These are phyloP conservation scores for Myotis yumanensis DNA, from an alignment of 2,113 vertebrate species.

Conservation along the genomic window DNA sequence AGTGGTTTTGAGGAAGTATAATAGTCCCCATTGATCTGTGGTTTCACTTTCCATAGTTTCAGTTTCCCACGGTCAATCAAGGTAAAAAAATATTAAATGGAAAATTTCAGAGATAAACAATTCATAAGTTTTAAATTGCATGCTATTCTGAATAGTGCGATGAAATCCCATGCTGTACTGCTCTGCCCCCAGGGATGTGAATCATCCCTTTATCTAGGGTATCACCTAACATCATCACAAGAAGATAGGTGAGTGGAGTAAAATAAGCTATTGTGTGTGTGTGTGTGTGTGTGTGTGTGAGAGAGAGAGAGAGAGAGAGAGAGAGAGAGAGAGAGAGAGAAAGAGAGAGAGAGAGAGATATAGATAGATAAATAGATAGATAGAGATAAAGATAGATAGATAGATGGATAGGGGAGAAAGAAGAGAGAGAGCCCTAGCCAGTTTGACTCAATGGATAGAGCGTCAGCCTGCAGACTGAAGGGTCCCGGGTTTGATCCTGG, in stretches of 20 bases:
- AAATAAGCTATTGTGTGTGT: not conserved
- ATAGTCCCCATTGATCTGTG: no score
- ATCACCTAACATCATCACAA: not conserved
- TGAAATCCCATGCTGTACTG: not conserved
- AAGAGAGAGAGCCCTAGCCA: no score
- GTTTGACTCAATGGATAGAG: no score
- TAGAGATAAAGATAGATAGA: no score
- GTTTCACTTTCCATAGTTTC: not conserved
- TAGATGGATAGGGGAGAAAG: no score
- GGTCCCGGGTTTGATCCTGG: no score
- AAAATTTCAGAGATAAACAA: not conserved
- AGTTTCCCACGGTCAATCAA: not conserved
- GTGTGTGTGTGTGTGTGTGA: not conserved
- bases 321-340: not conserved
- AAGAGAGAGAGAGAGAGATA: no score
- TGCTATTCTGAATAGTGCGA: not conserved
- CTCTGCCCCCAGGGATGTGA: not conserved
- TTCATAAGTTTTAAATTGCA: not conserved
- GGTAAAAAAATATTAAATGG: not conserved
- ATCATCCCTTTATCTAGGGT: not conserved
- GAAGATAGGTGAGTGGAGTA: not conserved
- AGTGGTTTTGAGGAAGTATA: not conserved
- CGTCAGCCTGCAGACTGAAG: no score
- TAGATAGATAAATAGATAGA: no score
- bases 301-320: not conserved